A percentile compares a stretch with the other conserved stretches of the same genome.
These are phyloP conservation scores for Marmota flaviventris DNA, from an alignment of 2,113 vertebrate genomes.

Conservation along the genomic window DNA sequence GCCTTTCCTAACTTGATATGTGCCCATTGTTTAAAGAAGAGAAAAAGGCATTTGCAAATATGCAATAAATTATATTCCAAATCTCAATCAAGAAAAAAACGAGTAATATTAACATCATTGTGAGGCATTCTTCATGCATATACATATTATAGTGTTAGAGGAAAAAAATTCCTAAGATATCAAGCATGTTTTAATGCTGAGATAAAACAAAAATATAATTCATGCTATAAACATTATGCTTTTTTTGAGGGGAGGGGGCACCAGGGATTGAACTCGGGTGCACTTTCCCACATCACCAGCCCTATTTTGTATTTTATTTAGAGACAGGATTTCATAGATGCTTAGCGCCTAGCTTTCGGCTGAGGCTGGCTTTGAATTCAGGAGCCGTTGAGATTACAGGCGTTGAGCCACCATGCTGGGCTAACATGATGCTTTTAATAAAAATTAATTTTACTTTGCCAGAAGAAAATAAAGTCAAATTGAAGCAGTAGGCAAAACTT, in stretches of 20 bases:
- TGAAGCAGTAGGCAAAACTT: neutral
- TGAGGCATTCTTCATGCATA: neutral
- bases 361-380: too few species aligned
- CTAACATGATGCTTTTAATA: neutral
- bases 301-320: too few species aligned
- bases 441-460: neutral
- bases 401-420: too few species aligned
- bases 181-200: neutral
- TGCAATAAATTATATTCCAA: neutral
- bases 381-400: too few species aligned
- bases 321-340: too few species aligned
- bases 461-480: neutral
- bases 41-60: neutral
- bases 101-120: too few species aligned
- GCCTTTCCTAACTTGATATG: neutral
- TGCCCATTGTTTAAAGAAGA: neutral
- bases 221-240: neutral
- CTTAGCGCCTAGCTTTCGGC: too few species aligned
- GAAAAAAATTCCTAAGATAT: neutral
- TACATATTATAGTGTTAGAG: neutral
- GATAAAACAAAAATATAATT: neutral
- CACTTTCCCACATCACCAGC: too few species aligned
- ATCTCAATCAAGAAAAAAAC: neutral
- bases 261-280: too few species aligned
- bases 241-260: neutral